phyloP scores from a whole-genome alignment of 2,113 vertebrate species.

The Tursiops truncatus region DNA sequence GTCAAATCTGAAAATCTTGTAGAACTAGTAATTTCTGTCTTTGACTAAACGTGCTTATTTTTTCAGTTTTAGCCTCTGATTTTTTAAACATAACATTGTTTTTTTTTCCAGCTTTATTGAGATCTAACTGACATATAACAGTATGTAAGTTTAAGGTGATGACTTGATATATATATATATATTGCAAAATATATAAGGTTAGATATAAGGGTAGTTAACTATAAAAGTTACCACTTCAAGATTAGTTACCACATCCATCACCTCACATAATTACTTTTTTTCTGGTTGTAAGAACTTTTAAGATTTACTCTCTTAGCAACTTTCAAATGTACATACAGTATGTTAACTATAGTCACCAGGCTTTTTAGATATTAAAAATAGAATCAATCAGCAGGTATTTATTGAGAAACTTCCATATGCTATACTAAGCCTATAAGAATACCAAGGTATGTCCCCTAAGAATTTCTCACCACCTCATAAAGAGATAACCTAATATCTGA shows the following conservation, averaged over 20 bases:
- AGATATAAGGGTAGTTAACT: neutral
- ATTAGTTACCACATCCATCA: neutral
- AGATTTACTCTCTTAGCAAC: neutral
- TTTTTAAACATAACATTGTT: neutral
- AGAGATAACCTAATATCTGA: neutral
- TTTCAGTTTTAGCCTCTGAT: neutral
- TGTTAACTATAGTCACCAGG: neutral
- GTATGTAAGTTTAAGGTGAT: neutral
- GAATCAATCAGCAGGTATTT: neutral
- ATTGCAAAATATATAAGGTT: neutral
- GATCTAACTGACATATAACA: neutral
- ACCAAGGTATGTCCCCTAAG: neutral
- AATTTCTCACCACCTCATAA: neutral
- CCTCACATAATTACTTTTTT: neutral
- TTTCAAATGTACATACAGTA: neutral
- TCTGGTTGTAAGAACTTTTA: neutral
- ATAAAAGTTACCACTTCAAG: neutral
- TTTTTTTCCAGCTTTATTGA: neutral
- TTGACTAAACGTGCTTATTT: neutral
- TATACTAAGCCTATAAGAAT: neutral
- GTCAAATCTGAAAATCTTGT: neutral
- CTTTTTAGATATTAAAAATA: neutral
- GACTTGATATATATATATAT: neutral
- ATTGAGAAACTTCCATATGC: neutral
- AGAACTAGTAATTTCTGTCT: neutral